phyloP scores from a whole-genome alignment of 2,888 invertebrate species.

The Brachylomia viminalis region DNA sequence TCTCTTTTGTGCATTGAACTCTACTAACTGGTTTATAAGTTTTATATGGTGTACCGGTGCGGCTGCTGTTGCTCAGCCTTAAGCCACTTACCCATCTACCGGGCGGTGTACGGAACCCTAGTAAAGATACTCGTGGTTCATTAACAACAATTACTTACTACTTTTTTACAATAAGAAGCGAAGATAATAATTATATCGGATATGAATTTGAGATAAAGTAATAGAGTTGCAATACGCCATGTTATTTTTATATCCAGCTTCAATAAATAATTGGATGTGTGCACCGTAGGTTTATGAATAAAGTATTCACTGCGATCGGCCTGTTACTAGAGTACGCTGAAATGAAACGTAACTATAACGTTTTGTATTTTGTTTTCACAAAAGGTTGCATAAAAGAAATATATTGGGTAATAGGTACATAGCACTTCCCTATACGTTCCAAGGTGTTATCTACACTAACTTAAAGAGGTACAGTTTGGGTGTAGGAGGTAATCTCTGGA shows the following conservation, averaged over 20 bases:
- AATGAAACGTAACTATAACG: not conserved
- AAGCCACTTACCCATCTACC: too few species aligned
- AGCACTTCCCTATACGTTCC: too few species aligned
- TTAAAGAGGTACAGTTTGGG: not conserved
- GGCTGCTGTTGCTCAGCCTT: too few species aligned
- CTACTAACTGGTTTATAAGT: too few species aligned
- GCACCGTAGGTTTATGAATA: constrained; percentile 42
- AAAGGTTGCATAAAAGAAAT: not conserved
- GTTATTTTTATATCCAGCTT: constrained; percentile 32
- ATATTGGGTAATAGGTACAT: not conserved
- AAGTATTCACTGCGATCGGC: constrained; percentile 26
- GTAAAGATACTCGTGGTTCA: not conserved
- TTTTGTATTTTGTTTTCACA: constrained; percentile 12
- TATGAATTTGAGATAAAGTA: constrained; percentile 8
- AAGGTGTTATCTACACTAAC: not conserved
- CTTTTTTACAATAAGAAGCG: not conserved
- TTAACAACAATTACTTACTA: constrained; percentile 9
- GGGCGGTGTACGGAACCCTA: too few species aligned
- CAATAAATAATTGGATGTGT: constrained; percentile 42
- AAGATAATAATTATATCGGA: constrained; percentile 1
- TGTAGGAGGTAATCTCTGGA: not conserved
- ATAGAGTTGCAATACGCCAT: constrained; percentile 27
- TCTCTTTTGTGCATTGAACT: too few species aligned
- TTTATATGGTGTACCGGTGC: too few species aligned
- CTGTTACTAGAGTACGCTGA: constrained; percentile 15